Evolutionary conservation across 2,888 invertebrate genomes (phyloP), one percentile per base, ranked within the genome.

Genomic region (Mythimna impura): DNA sequence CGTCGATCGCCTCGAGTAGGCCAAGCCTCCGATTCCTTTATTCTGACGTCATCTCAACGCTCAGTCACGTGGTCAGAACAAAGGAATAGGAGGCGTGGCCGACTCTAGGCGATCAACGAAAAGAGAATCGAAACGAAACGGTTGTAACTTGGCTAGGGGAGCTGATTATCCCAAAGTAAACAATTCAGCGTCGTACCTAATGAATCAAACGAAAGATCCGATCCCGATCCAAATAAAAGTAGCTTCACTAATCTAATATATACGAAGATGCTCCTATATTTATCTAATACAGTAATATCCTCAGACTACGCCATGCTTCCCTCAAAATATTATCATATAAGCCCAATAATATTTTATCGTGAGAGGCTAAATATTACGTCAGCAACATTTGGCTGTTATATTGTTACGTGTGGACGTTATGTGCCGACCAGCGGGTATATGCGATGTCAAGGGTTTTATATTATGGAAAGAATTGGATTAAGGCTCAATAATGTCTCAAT

Each of bases 271-370:
- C 66, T 80, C 25, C 34, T 66, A 55, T 80, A 83, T 80, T 83
- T 80, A 73, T 83, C 72, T 83, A 83, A 73, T 67, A 83, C 34
- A 76, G 71, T 76, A 66, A 81, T 67, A 77, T 73, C 61, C 65
- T 50, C 30, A 60, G 66, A 73, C 55, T 67, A 34, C 61, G 65
- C 66, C 60, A 58, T 67, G 22, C 66, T 79, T 79, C 60, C 71
- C 63, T 81, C 65, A 81, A 84, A 81, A 79, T 82, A 84, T 84
- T 84, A 82, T 83, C 71, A 76, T 83, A 73, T 78, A 72, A 72
- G 69, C 60, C 73, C 79, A 76, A 79, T 84, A 79, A 83, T 82
- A 84, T 83, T 84, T 83, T 78, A 83, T 84, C 69, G 64, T 66
- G 69, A 76, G 71, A 34, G 57, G 47, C 68, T 72, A 76, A 84